phyloP scores from a whole-genome alignment of 2,797 vertebrate genomes.

The Neosilurus hyrtlii region DNA sequence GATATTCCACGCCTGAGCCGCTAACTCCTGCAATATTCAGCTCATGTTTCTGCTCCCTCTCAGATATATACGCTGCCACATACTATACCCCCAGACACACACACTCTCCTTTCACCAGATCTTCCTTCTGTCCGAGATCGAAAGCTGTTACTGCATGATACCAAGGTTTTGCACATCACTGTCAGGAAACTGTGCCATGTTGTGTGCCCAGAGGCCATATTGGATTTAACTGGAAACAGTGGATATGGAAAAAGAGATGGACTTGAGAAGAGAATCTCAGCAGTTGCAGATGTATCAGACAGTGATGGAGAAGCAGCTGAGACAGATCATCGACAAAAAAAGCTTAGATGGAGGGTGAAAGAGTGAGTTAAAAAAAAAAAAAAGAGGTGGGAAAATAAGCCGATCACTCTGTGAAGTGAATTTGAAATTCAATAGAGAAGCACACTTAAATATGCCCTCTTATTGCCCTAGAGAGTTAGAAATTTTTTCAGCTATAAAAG shows the following conservation, averaged over 20 bases:
- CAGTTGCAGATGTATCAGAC: constrained; percentile 27
- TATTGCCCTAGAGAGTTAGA: constrained; percentile 25
- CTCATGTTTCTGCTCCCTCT: constrained; percentile 16
- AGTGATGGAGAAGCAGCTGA: constrained; percentile 48
- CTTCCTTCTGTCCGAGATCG: constrained; percentile 16
- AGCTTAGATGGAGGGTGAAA: constrained; percentile 23
- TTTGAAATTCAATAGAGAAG: constrained; percentile 54
- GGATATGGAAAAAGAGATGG: constrained; percentile 21
- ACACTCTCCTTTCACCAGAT: not conserved
- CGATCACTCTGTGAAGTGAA: constrained; percentile 43
- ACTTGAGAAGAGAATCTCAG: constrained; percentile 26
- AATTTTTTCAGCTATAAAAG: constrained; percentile 17
- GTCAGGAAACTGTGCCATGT: constrained; percentile 43
- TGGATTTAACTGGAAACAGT: constrained; percentile 36
- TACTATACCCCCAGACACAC: too few species aligned
- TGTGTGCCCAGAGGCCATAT: constrained; percentile 33
- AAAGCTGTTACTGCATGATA: constrained; percentile 42
- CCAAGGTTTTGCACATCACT: constrained; percentile 44
- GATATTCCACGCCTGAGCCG: constrained; percentile 17
- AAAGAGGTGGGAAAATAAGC: constrained; percentile 18
- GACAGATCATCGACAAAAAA: constrained; percentile 34
- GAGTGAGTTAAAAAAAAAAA: not conserved
- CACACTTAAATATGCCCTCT: constrained; percentile 44
- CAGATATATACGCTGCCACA: too few species aligned
- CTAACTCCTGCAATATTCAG: constrained; percentile 25